Conservation (phyloP, 2,113 vertebrate genomes). For the Cricetomys ansorgei region DNA sequence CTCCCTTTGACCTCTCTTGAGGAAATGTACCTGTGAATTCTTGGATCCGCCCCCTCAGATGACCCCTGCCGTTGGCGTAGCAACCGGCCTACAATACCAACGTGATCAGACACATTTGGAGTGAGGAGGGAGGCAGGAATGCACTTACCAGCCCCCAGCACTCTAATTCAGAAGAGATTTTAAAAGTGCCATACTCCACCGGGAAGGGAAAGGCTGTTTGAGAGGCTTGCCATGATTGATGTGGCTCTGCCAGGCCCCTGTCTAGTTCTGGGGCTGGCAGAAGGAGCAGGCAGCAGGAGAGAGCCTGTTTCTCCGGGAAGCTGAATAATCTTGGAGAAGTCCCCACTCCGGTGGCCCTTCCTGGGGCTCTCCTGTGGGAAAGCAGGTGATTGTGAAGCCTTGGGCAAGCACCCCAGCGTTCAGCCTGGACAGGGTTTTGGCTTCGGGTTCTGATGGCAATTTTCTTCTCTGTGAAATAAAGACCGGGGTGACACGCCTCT, state of each 20-base stretch:
- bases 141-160: neutral
- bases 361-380: neutral
- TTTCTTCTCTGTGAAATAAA: neutral
- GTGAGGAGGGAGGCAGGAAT: neutral
- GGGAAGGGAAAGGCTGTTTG: neutral
- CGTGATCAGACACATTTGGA: neutral
- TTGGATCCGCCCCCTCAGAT: neutral
- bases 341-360: neutral
- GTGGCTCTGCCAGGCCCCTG: neutral
- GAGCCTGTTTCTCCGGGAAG: neutral
- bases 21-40: neutral
- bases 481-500: neutral
- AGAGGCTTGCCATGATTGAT: neutral
- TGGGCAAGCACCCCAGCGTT: neutral
- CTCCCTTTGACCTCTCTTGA: neutral
- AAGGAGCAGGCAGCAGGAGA: neutral
- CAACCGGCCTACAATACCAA: neutral
- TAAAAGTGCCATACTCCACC: neutral
- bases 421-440: neutral
- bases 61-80: neutral
- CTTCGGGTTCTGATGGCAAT: neutral
- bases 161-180: neutral
- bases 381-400: neutral
- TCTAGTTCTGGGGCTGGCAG: neutral
- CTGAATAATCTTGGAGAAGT: neutral